Evolutionary conservation across 1,140 invertebrate species (phyloP).

Genomic region (Anastrepha obliqua): DNA sequence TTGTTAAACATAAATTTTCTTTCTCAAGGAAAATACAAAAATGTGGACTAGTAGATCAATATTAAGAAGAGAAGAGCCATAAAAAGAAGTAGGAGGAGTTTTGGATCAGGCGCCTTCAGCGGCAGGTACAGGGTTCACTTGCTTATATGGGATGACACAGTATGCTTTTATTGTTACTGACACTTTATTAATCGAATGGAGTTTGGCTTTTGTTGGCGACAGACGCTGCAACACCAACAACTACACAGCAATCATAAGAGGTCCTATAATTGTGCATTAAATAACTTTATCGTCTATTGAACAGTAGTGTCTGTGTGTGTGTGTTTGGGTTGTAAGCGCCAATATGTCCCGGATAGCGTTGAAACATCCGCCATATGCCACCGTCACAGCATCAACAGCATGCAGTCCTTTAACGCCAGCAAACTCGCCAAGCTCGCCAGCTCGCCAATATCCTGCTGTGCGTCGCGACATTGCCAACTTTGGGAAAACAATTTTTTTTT

Average conservation of each 20-base stretch:
- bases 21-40: not conserved
- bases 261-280: not conserved
- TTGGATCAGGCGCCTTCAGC: no score
- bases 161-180: constrained; percentile 26
- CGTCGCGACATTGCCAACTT: constrained; percentile 31
- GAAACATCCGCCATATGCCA: constrained; percentile 6
- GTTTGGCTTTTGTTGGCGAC: constrained; percentile 27
- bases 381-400: not conserved
- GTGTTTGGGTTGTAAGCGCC: not conserved
- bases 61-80: no score
- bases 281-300: not conserved
- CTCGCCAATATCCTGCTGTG: constrained; percentile 34
- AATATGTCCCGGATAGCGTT: not conserved
- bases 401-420: constrained; percentile 1
- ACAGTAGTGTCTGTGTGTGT: not conserved
- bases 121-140: not conserved
- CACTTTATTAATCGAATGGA: constrained; percentile 37
- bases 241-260: not conserved
- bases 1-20: not conserved
- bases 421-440: not conserved
- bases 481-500: not conserved
- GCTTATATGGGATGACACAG: not conserved
- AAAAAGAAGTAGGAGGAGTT: no score
- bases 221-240: not conserved
- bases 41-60: not conserved